Evolutionary conservation across 2,797 vertebrate species (phyloP).

Genomic region (Eidolon dupreanum): DNA sequence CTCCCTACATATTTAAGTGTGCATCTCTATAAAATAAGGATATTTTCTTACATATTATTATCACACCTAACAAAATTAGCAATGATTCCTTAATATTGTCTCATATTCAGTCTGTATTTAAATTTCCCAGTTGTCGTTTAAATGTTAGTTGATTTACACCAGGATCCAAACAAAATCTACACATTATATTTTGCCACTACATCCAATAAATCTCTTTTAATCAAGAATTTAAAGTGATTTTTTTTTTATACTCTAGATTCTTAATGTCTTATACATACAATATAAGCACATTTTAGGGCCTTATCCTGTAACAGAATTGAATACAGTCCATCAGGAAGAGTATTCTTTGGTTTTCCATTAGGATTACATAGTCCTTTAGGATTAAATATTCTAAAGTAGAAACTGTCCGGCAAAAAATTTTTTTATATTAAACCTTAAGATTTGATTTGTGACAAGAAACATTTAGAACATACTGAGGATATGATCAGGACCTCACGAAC

Average conservation of each 20-base stretch:
- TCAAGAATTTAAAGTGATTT: neutral
- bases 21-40: slow-evolving; percentile 7
- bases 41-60: neutral
- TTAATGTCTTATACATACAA: neutral
- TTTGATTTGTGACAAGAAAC: slow-evolving; percentile 31
- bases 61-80: slow-evolving; percentile 33
- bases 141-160: slow-evolving; percentile 23
- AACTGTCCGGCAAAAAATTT: neutral
- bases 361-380: neutral
- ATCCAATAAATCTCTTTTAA: neutral
- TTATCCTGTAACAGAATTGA: neutral
- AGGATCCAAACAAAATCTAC: neutral
- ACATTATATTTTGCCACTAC: neutral
- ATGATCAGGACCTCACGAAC: neutral
- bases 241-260: neutral
- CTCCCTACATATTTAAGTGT: neutral
- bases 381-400: slow-evolving; percentile 26
- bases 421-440: neutral
- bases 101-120: neutral
- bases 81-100: neutral
- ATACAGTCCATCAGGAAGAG: neutral
- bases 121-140: slow-evolving; percentile 34
- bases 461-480: neutral
- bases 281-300: neutral
- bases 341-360: slow-evolving; percentile 8